phyloP scores from a whole-genome alignment of 1,140 invertebrate species.

The Thaumetopoea pityocampa region DNA sequence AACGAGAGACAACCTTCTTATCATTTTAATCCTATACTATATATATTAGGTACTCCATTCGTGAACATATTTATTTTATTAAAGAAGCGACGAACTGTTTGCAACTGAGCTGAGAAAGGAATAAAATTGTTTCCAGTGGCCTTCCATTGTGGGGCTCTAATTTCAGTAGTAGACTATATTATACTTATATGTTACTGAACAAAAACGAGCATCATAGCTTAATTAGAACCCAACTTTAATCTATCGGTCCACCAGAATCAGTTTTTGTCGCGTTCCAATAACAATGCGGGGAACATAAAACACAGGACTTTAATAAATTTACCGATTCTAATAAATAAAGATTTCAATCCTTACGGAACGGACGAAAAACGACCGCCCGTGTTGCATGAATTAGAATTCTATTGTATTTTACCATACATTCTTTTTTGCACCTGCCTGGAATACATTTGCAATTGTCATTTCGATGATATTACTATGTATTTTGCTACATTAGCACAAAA shows the following conservation, averaged over 20 bases:
- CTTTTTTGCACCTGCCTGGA: constrained; percentile 72
- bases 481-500: no score
- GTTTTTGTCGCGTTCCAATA: constrained; percentile 40
- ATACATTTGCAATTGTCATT: constrained; percentile 69
- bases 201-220: constrained; percentile 14
- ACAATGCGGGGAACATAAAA: constrained; percentile 54
- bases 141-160: no score
- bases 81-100: no score
- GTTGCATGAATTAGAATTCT: constrained; percentile 61
- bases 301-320: constrained; percentile 61
- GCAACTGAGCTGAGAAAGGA: no score
- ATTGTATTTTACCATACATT: constrained; percentile 71
- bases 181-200: not conserved
- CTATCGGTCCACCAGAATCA: constrained; percentile 4
- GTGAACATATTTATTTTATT: no score
- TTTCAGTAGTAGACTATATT: not conserved
- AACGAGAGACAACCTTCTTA: no score
- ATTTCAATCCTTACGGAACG: constrained; percentile 56
- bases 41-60: no score
- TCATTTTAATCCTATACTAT: no score
- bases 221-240: constrained; percentile 13
- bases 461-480: constrained; percentile 6
- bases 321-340: constrained; percentile 74
- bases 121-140: no score
- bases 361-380: constrained; percentile 70